Evolutionary conservation across 1,140 invertebrate genomes (phyloP), one percentile per base, ranked within the genome.

Genomic region (Muscidifurax raptorellus): DNA sequence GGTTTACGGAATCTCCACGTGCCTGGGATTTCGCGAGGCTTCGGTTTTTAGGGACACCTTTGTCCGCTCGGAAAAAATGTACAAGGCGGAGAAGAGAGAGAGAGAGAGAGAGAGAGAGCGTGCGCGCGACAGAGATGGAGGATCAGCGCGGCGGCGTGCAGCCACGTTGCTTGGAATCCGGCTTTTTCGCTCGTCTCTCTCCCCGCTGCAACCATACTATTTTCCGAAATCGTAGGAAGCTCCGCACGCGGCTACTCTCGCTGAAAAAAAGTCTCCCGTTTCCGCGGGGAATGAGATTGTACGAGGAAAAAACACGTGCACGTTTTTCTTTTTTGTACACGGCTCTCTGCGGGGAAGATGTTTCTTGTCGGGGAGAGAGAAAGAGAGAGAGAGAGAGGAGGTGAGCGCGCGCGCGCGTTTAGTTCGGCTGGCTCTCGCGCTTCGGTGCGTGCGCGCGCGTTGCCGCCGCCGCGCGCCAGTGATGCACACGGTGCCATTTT

Each of bases 131-230:
- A 44, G 22, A 32, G 66, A 52, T 22, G 27, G 18, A 59, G 78
- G 86, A 22, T 59, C 52, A 88, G 87, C 85, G 88, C 25, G 27
- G 88, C 87, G 85, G 88, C 83, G 80, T 47, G 44, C 47, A 87
- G 90, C 89, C 90, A 91, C 90, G 89, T 89, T 90, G 90, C 88
- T 86, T 85, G 85, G 86, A 86, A 84, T 82, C 67, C 67, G 75
- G 82, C 79, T 78, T 86, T 83, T 80, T 83, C 69, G 71, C 77
- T n/a, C 83, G 74, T 66, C 12, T 27, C 64, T 69, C 76, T 28
- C n/a, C 36, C 47, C 30, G n/a, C 36, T 66, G 36, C 36, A 40
- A 40, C 7, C 10, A 9, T 40, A 9, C 7, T 40, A 40, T 9
- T 9, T 40, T 4, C 44, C 13, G 44, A 47, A 59, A 59, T 59